Evolutionary conservation across 2,113 vertebrate species (phyloP).

Genomic region (Caretta caretta): DNA sequence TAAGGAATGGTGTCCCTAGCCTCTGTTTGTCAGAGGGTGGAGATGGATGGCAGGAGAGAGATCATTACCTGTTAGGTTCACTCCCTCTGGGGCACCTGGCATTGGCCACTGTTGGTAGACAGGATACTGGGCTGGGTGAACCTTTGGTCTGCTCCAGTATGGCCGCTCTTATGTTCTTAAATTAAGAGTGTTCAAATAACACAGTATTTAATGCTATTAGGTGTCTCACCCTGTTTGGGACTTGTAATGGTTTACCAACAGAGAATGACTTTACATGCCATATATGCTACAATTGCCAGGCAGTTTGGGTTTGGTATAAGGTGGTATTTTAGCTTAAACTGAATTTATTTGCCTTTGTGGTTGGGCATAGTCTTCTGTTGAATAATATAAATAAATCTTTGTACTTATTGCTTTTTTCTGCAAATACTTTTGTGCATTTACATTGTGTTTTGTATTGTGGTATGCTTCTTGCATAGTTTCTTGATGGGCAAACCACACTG

Average conservation of each 20-base stretch:
- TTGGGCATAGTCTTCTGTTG: background rate
- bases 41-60: no score
- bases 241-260: no score
- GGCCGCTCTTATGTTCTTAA: no score
- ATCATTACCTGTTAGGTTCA: no score
- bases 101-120: no score
- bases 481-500: background rate
- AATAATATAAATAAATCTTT: background rate
- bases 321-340: background rate
- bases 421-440: background rate
- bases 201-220: background rate
- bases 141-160: no score
- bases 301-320: background rate
- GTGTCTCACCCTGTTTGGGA: background rate
- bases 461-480: background rate
- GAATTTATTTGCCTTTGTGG: background rate
- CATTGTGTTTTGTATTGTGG: background rate
- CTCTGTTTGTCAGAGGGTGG: no score
- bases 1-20: no score
- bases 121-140: no score
- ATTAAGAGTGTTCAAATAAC: background rate
- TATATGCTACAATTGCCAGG: fast-evolving
- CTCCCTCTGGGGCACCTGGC: no score
- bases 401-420: background rate
- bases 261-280: fast-evolving